A percentile compares a stretch with the other conserved stretches of the same genome.
Conservation (phyloP, 2,113 vertebrate species). For the Edolisoma coerulescens region DNA sequence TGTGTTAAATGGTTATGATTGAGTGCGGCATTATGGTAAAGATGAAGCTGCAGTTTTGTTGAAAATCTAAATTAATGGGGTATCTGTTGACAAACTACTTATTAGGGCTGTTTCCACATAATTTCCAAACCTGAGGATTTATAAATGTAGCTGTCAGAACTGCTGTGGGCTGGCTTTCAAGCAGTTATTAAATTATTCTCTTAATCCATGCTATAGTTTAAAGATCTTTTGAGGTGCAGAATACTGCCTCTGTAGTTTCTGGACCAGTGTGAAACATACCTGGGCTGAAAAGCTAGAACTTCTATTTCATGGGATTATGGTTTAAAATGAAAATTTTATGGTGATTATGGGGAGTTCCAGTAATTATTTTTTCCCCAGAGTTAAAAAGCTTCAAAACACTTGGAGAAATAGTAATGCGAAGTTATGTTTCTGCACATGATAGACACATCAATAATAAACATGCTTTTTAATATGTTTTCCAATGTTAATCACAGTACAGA, state of each 20-base stretch:
- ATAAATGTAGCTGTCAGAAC: neutral
- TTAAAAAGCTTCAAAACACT: neutral
- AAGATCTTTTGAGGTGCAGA: neutral
- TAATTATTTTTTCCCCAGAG: neutral
- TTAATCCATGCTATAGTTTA: neutral
- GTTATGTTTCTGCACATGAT: neutral
- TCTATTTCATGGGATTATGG: neutral
- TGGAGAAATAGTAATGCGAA: neutral
- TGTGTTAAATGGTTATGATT: neutral
- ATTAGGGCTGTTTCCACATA: neutral
- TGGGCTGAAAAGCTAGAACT: neutral
- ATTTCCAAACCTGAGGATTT: neutral
- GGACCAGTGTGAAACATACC: neutral
- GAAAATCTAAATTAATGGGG: neutral
- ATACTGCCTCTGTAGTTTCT: neutral
- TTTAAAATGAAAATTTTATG: neutral
- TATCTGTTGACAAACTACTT: neutral
- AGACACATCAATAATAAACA: neutral
- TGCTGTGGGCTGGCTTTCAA: neutral
- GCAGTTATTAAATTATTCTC: neutral
- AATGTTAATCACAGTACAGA: neutral
- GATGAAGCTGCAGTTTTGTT: neutral
- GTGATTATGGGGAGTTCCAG: neutral
- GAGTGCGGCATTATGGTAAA: neutral
- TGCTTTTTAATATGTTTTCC: neutral